A percentile compares a stretch with the other conserved stretches of the same genome.
Conservation (phyloP, 2,888 invertebrate genomes). For the Polydrusus pterygomalis region DNA sequence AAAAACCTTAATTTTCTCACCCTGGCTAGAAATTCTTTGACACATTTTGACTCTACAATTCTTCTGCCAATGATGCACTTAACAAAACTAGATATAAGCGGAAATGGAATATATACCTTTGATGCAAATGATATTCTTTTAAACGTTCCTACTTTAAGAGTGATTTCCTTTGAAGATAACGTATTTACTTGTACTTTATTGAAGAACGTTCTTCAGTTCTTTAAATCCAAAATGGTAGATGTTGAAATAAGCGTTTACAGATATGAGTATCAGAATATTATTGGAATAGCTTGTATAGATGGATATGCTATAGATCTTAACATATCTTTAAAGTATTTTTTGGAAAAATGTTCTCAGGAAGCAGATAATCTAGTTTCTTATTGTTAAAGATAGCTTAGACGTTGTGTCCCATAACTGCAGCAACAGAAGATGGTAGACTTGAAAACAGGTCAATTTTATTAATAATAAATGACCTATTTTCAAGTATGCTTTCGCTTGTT, state of each 20-base stretch:
- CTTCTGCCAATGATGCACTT: slow-evolving; percentile 64
- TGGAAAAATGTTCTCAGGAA: slow-evolving; percentile 59
- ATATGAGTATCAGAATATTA: slow-evolving; percentile 67
- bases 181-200: slow-evolving; percentile 65
- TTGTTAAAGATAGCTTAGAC: too few species aligned
- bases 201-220: slow-evolving; percentile 63
- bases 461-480: too few species aligned
- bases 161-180: slow-evolving; percentile 66
- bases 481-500: too few species aligned
- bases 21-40: slow-evolving; percentile 65
- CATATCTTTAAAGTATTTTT: slow-evolving; percentile 62
- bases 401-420: too few species aligned
- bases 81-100: slow-evolving; percentile 65
- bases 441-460: too few species aligned
- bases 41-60: slow-evolving; percentile 62
- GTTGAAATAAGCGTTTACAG: slow-evolving; percentile 61
- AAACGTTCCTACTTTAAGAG: slow-evolving; percentile 64
- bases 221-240: slow-evolving; percentile 62
- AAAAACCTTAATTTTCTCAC: slow-evolving; percentile 62
- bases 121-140: slow-evolving; percentile 63
- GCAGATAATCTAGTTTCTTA: slow-evolving; percentile 57
- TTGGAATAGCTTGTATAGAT: slow-evolving; percentile 67
- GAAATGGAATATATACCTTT: slow-evolving; percentile 65
- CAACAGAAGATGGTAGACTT: too few species aligned
- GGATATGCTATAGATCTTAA: slow-evolving; percentile 55